phyloP scores from a whole-genome alignment of 2,888 invertebrate species.

The Diachrysia chrysitis region DNA sequence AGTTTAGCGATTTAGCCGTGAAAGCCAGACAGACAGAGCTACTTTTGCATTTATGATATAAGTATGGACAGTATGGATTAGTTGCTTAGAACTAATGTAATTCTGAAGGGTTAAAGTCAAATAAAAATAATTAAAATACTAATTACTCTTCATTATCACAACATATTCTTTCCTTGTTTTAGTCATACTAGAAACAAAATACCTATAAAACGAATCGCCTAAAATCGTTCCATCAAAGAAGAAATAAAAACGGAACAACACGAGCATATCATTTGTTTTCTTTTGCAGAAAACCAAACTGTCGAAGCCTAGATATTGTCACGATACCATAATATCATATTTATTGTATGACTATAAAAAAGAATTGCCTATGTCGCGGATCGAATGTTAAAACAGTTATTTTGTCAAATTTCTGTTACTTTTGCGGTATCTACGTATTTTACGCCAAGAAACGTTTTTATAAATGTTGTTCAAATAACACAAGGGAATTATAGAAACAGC shows the following conservation, averaged over 20 bases:
- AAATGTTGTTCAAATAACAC: not conserved
- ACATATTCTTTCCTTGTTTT: too few relatives aligned
- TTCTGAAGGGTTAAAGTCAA: too few relatives aligned
- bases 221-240: conserved; percentile 3
- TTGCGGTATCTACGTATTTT: not conserved
- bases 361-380: conserved; percentile 31
- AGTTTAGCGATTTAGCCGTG: too few relatives aligned
- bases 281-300: conserved; percentile 13
- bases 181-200: too few relatives aligned
- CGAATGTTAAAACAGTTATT: conserved; percentile 3
- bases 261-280: conserved; percentile 23
- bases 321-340: conserved; percentile 37
- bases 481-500: not conserved
- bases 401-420: not conserved
- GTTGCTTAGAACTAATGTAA: too few relatives aligned
- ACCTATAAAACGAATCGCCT: too few relatives aligned
- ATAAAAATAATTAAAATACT: too few relatives aligned
- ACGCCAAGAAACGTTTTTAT: not conserved
- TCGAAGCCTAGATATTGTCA: conserved; percentile 16
- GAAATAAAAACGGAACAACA: conserved; percentile 26
- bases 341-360: conserved; percentile 36
- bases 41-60: too few relatives aligned
- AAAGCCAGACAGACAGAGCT: too few relatives aligned
- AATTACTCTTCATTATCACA: too few relatives aligned
- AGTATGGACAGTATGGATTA: too few relatives aligned